phyloP scores from a whole-genome alignment of 2,113 vertebrate genomes.

The Callospermophilus lateralis region DNA sequence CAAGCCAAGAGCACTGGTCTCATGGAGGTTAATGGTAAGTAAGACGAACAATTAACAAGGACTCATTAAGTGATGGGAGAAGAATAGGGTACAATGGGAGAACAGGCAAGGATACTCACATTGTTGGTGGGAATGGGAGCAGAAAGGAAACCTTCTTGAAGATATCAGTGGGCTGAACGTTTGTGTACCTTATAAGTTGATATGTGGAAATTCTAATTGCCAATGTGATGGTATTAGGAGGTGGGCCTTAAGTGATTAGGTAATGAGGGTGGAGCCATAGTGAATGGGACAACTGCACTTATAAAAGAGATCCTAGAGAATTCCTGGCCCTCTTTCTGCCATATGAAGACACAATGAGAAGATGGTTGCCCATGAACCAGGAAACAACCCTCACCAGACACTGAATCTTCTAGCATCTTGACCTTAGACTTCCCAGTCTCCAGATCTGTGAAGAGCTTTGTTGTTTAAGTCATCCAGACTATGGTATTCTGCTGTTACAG shows the following conservation, averaged over 20 bases:
- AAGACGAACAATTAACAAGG: neutral
- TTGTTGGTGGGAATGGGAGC: neutral
- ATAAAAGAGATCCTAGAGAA: neutral
- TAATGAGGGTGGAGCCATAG: neutral
- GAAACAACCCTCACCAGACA: neutral
- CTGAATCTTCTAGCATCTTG: neutral
- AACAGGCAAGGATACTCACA: neutral
- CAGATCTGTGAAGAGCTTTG: neutral
- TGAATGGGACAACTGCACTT: neutral
- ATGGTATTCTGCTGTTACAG: neutral
- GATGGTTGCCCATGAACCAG: neutral
- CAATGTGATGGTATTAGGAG: neutral
- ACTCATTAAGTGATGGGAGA: neutral
- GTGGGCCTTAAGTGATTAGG: neutral
- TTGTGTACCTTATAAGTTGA: neutral
- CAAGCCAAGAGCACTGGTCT: slow-evolving; percentile 19
- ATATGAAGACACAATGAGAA: neutral
- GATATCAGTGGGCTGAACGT: neutral
- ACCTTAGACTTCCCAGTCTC: neutral
- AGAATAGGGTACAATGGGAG: slow-evolving; percentile 1
- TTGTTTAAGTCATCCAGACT: too few relatives aligned
- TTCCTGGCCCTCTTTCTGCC: neutral
- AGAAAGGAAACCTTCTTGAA: neutral
- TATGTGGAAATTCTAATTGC: neutral
- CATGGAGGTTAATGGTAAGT: slow-evolving; percentile 9